Evolutionary conservation across 2,888 invertebrate species (phyloP), one percentile per base, ranked within the genome.

Genomic region (Hetaerina titia): DNA sequence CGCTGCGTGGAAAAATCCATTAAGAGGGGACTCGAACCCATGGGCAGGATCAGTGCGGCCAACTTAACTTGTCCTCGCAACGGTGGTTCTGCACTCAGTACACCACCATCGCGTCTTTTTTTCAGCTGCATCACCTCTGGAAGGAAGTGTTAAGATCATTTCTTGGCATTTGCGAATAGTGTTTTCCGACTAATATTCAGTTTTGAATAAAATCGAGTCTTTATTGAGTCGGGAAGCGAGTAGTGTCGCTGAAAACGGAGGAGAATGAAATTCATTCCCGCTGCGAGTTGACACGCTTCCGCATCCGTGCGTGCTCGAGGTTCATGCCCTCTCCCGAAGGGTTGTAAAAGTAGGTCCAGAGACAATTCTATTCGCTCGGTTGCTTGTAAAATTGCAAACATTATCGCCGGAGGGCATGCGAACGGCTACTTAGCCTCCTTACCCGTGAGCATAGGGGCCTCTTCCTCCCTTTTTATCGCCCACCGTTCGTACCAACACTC

Each of bases 341-440:
- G 17, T 69, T 7, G 22, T 22, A 19, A 69, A 69, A 69, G 19
- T 69, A 69, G 69, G 69, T 19, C 69, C 69, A 45, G 45, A 22
- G 11, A 56, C 45, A 45, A 88, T 88, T 88, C 88, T 56, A 45
- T 88, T 88, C 31, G 17, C 31, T 22, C 88, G 45, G 88, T 45
- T 88, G 17, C 56, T 88, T 88, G 56, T 31, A 19, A 56, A 5
- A 31, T 31, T 13, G 7, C 4, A 17, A 13, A 31, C 45, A 88
- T 88, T 45, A 88, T 45, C 88, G 45, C 45, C 15, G 88, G 31
- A 88, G 56, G 56, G 56, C 88, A 88, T 88, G 88, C 88, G 56
- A 88, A 88, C 88, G 45, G 88, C 88, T 88, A 88, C 88, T 88
- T 88, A 88, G 88, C 56, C 81, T 88, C 31, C 22, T 15, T 8